These are phyloP conservation scores for Noctua comes DNA, from an alignment of 2,888 invertebrate genomes.

Conservation along the genomic window DNA sequence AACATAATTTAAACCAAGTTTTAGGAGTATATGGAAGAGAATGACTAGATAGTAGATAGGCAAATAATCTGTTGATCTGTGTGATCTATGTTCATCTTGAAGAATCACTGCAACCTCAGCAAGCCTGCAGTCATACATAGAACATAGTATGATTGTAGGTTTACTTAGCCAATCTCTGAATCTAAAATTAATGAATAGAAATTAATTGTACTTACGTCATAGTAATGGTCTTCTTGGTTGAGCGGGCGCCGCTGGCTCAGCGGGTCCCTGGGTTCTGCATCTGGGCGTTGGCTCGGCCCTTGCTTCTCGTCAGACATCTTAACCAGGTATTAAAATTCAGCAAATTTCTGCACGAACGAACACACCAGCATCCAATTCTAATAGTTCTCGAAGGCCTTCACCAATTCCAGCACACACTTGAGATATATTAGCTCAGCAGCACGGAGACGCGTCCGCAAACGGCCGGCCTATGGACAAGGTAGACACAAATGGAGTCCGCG, in stretches of 20 bases:
- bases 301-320: neutral
- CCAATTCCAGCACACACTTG: neutral
- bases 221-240: neutral
- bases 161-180: neutral
- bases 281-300: neutral
- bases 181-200: neutral
- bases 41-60: neutral
- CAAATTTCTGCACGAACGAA: neutral
- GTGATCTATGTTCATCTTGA: no score
- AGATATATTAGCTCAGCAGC: neutral
- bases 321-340: neutral
- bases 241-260: neutral
- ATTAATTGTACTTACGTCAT: constrained; percentile 13
- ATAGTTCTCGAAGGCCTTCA: neutral
- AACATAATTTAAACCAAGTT: constrained; percentile 6
- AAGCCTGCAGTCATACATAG: neutral
- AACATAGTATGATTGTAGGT: neutral
- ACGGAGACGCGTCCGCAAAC: neutral
- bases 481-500: constrained; percentile 30
- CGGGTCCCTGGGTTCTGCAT: neutral
- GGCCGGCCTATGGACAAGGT: constrained; percentile 16
- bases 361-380: neutral
- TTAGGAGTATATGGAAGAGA: neutral
- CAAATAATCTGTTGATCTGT: neutral
- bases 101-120: neutral